Evolutionary conservation across 2,888 invertebrate species (phyloP).

Genomic region (Trichacis sp.): DNA sequence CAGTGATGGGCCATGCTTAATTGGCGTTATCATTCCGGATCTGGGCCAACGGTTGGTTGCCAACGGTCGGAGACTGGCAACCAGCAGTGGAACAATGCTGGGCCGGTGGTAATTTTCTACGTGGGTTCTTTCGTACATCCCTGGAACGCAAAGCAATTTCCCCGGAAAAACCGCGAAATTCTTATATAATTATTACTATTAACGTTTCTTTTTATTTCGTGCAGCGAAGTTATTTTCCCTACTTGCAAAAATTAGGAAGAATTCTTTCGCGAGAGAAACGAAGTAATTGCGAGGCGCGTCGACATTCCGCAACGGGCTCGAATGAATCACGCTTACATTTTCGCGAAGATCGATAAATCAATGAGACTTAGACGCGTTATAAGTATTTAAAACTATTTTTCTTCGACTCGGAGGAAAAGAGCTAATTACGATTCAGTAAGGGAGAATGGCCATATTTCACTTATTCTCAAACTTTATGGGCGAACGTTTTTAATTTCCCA

Average conservation of each 20-base stretch:
- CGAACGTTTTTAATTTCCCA: slow-evolving; percentile 68
- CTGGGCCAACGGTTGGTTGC: no score
- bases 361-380: slow-evolving; percentile 17
- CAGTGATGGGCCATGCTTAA: no score
- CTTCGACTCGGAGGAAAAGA: slow-evolving; percentile 25
- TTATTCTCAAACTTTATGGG: slow-evolving; percentile 63
- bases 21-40: no score
- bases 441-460: slow-evolving; percentile 59
- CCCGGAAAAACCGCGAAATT: slow-evolving; percentile 22
- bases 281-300: neutral
- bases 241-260: neutral
- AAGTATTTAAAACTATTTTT: slow-evolving; percentile 37
- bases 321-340: neutral
- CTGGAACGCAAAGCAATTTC: slow-evolving; percentile 43
- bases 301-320: neutral
- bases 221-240: neutral
- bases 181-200: slow-evolving; percentile 32
- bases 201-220: slow-evolving; percentile 6
- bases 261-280: neutral
- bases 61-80: no score
- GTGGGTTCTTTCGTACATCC: slow-evolving; percentile 24
- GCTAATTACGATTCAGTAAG: slow-evolving; percentile 64
- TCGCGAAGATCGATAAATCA: slow-evolving; percentile 12
- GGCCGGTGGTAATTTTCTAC: no score
- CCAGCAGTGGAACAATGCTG: no score